These are phyloP conservation scores for Sebastes fasciatus DNA, from an alignment of 2,113 vertebrate genomes.

Conservation along the genomic window DNA sequence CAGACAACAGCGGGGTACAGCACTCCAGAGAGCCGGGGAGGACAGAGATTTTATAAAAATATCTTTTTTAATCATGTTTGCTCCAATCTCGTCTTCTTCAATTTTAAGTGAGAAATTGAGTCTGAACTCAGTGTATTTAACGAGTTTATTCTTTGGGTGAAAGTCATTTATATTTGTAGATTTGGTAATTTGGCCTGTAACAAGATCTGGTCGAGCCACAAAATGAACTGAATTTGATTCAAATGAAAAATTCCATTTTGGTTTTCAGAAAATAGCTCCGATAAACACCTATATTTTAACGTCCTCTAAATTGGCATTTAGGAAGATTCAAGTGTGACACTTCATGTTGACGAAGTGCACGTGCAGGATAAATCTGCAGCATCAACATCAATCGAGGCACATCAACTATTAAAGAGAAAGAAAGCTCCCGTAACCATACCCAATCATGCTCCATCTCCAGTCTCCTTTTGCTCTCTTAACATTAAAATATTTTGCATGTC, in stretches of 20 bases:
- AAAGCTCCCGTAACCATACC: conserved; percentile 11
- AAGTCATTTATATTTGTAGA: too few species aligned
- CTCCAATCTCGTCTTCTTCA: not conserved
- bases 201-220: not conserved
- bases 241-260: not conserved
- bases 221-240: not conserved
- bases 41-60: too few species aligned
- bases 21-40: too few species aligned
- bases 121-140: not conserved
- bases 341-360: conserved; percentile 30
- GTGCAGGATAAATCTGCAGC: conserved; percentile 30
- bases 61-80: too few species aligned
- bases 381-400: conserved; percentile 24
- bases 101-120: not conserved
- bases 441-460: conserved; percentile 19
- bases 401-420: conserved; percentile 9
- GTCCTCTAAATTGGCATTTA: conserved; percentile 5
- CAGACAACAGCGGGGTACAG: too few species aligned
- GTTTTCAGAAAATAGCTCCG: not conserved
- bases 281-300: not conserved
- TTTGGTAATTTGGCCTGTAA: not conserved
- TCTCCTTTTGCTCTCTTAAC: conserved; percentile 24
- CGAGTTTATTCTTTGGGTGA: too few species aligned
- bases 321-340: not conserved
- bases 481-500: conserved; percentile 48